Base-by-base conservation (phyloP, 2,797 vertebrate genomes). In the Gephyroberyx darwinii region DNA sequence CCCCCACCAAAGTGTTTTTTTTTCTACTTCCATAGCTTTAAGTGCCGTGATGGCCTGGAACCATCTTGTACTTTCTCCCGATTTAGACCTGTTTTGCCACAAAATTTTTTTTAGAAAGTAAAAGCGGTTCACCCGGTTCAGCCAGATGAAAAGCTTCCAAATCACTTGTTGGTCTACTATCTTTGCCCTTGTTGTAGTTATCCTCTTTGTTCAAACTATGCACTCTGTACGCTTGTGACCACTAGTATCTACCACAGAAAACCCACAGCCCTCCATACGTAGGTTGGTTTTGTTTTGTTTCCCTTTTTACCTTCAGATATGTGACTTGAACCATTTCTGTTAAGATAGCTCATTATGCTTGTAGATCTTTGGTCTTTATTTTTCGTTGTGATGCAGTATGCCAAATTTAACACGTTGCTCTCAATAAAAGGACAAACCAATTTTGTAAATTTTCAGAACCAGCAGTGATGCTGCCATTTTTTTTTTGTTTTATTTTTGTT, bases 221-320 rank as follows among this genome's bases (percentile, higher is more conserved):
- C 95, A 94, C 86, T 93, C 91, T 91, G 80, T 93, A 80, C 83
- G 92, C 92, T 92, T 95, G 93, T 91, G 94, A 95, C 95, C 95
- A 96, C 95, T 93, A 94, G 81, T 90, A 93, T 89, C 91, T 94
- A 95, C 93, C 94, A 95, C 95, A 94, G 92, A 94, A 88, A 87
- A 90, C 92, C 94, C 93, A 93, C 90, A 33, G 86, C 83, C 82
- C 72, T 89, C 74, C 88, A 93, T 92, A 88, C 84, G 73, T 93
- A 78, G 37, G 65, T 77, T 79, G 82, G 37, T 94, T 88, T 89
- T 89, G 89, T 63, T 85, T 81, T 51, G 63, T 60, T 65, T 70
- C 71, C 65, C 78, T 65, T 65, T 16, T 59, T 64, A 66, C 71
- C 77, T 82, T 86, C 60, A 82, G 85, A 93, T 93, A 90, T 93